Base-by-base conservation (phyloP, 2,113 vertebrate species). In the Xenopus tropicalis region DNA sequence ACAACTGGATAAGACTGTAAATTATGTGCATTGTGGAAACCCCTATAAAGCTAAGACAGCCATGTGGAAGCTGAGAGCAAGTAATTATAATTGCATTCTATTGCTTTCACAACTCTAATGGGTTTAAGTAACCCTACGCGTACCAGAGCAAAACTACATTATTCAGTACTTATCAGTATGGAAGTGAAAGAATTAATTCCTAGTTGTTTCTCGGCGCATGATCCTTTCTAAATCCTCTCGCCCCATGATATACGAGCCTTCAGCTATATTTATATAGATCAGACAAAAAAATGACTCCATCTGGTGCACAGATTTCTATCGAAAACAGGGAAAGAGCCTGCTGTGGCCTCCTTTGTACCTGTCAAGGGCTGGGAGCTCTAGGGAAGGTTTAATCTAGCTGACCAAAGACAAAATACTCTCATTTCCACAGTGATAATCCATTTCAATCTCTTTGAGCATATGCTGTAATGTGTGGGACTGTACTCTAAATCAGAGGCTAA, bases 231-330 rank as follows among this genome's bases (percentile, higher is more conserved):
- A 51, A 69, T 59, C 16, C 44, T 14, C 66, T 43, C 43, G 66
- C 29, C 13, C 56, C 65, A 69, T 75, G 72, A 75, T 75, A 75
- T 69, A 75, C 62, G 65, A 62, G 57, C 65, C 66, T 42, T 56
- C 44, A 62, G 65, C 46, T 69, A 75, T 54, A 69, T 61, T 61
- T 61, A 58, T 67, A 74, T 52, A 67, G 71, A 73, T 73, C 57
- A 73, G 22, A 51, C 66, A 69, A 58, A 69, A 37, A 37, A 69
- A n/a, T 54, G 46, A 21, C 65, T 69, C 72, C 72, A 75, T 69
- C 72, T 75, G 72, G 72, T 62, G 25, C 66, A 44, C 72, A 75
- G 72, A 75, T 75, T 75, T 68, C 23, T 61, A 75, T 62, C 57
- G 21, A 11, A n/a, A 17, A 57, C 25, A 54, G 61, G 61, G 57